Evolutionary conservation across 2,797 vertebrate species (phyloP), one percentile per base, ranked within the genome.

Genomic region (Harpagifer antarcticus): DNA sequence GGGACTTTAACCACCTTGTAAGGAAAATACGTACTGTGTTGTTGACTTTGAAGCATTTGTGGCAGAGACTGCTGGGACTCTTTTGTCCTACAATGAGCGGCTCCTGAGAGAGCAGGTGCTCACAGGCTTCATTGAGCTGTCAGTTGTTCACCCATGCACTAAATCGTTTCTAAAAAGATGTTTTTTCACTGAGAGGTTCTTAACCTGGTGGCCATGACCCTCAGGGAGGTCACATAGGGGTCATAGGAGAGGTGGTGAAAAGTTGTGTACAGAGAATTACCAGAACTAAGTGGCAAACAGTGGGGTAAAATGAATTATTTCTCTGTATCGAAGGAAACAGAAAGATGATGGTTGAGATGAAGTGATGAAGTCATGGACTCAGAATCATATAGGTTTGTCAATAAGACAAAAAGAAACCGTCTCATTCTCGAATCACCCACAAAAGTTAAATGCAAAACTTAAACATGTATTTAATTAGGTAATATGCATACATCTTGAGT

Each of bases 91-190:
- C 53, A 77, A 65, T 3, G 11, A 43, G 69, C 4, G 0, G n/a
- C 65, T 77, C 61, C 65, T 77, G 60, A 63, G 68, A n/a, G 64
- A 86, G 74, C 87, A 88, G 81, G 74, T 87, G 82, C 53, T 72
- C 37, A 62, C 42, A 77, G 60, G 48, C 70, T 47, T 61, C 74
- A 81, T 13, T 69, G 72, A 68, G 64, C 54, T 13, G 40, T 86
- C 79, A 81, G 68, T 67, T 74, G 72, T 64, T 86, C 88, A 68
- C 68, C 88, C 82, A 79, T 73, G 85, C 86, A 72, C 67, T 76
- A 79, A 88, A 89, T 63, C 67, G 78, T 49, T 78, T 70, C 58
- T 89, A 85, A 88, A 88, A 83, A 83, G 84, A 78, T 10, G 72
- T 60, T 45, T 61, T 77, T 73, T 86, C 73, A 33, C 68, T 81